Conservation (phyloP, 2,113 vertebrate genomes). For the Mugil cephalus region DNA sequence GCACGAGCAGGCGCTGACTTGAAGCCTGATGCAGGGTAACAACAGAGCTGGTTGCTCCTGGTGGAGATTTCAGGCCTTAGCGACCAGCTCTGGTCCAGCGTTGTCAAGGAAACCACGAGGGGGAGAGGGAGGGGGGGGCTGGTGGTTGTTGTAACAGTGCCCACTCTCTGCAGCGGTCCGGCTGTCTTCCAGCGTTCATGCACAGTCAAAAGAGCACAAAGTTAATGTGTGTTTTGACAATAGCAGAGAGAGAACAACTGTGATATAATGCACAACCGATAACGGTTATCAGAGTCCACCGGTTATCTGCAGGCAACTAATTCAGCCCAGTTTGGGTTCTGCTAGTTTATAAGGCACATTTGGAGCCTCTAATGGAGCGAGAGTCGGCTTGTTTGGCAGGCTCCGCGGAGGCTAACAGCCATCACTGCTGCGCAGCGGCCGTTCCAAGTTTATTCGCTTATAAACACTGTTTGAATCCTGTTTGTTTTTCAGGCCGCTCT, state of each 20-base stretch:
- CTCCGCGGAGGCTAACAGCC: constrained; percentile 17
- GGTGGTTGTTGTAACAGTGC: constrained; percentile 58
- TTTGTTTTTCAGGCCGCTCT: constrained; percentile 87
- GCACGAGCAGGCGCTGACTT: not conserved
- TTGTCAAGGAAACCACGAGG: constrained; percentile 78
- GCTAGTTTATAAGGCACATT: constrained; percentile 6
- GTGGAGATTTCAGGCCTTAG: constrained; percentile 57
- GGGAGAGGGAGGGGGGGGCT: constrained; percentile 5
- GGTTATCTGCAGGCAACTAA: constrained; percentile 2
- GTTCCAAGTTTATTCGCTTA: constrained; percentile 5
- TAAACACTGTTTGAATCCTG: not conserved
- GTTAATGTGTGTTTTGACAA: constrained; percentile 13
- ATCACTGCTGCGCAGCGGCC: not conserved
- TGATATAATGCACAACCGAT: not conserved
- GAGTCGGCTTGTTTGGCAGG: not conserved
- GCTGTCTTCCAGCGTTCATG: constrained; percentile 39
- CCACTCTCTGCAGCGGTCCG: constrained; percentile 60
- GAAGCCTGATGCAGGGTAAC: constrained; percentile 13
- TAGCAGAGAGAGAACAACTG: not conserved
- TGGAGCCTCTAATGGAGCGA: not conserved
- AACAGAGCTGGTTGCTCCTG: constrained; percentile 9
- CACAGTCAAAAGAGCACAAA: constrained; percentile 37
- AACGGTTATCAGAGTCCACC: constrained; percentile 20
- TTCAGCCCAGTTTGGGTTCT: constrained; percentile 3
- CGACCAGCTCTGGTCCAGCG: constrained; percentile 63